Conservation (phyloP, 2,888 invertebrate genomes). For the Heterodera filipjevi region DNA sequence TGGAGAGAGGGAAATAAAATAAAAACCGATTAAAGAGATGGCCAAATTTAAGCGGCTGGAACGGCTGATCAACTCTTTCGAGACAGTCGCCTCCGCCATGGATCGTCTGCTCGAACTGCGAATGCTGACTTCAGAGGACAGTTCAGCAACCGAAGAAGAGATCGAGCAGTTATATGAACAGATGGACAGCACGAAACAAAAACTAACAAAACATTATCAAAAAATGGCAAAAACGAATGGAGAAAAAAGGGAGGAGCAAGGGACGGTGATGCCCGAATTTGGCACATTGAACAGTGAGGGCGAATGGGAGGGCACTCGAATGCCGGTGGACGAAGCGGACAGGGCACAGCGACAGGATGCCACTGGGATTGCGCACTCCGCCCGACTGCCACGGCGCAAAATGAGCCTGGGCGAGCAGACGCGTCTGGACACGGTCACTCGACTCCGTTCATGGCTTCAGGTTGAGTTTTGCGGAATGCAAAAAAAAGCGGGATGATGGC, state of each 20-base stretch:
- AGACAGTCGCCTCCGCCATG: slow-evolving; percentile 2
- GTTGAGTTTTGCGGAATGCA: not conserved
- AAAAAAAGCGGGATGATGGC: not conserved
- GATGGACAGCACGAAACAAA: slow-evolving; percentile 30
- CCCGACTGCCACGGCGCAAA: slow-evolving; percentile 32
- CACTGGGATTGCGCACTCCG: slow-evolving; percentile 15
- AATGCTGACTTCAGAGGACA: slow-evolving; percentile 7
- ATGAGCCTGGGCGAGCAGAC: slow-evolving; percentile 41
- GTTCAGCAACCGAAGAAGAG: slow-evolving; percentile 32
- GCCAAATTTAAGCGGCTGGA: slow-evolving; percentile 20
- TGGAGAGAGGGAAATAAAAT: no score
- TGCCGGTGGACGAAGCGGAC: slow-evolving; percentile 5
- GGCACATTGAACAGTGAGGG: slow-evolving; percentile 38
- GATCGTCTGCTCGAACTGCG: slow-evolving; percentile 21
- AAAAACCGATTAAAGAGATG: not conserved
- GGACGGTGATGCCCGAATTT: slow-evolving; percentile 32
- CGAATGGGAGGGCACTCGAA: not conserved
- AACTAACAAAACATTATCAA: slow-evolving; percentile 14
- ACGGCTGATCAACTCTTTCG: not conserved
- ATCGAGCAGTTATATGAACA: slow-evolving; percentile 32
- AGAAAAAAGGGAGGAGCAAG: not conserved
- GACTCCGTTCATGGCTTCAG: slow-evolving; percentile 38
- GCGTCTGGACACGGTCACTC: slow-evolving; percentile 48
- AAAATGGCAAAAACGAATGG: not conserved
- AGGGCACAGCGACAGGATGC: not conserved